These are phyloP conservation scores for Pachycephus smyrnensis DNA, from an alignment of 2,888 invertebrate genomes.

Conservation along the genomic window DNA sequence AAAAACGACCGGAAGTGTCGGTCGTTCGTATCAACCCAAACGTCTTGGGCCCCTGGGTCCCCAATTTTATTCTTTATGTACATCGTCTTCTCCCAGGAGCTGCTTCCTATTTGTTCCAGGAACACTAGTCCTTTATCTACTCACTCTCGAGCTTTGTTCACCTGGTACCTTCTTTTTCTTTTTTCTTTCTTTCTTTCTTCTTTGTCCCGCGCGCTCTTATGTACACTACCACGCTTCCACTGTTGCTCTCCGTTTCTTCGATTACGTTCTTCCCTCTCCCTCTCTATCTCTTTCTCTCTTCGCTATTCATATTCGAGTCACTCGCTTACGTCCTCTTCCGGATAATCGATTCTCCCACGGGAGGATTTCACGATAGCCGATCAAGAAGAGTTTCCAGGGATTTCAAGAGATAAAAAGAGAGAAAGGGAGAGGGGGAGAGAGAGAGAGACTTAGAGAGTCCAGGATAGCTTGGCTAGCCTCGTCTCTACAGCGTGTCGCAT, in stretches of 20 bases:
- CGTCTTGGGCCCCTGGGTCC: not conserved
- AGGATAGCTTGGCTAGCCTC: too few relatives aligned
- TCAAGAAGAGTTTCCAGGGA: too few relatives aligned
- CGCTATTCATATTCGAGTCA: not conserved
- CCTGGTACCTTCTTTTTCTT: not conserved
- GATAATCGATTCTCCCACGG: too few relatives aligned
- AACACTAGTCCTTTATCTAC: not conserved
- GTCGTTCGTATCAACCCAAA: not conserved
- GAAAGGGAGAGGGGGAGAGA: too few relatives aligned
- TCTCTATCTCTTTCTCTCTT: not conserved
- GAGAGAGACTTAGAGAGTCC: too few relatives aligned
- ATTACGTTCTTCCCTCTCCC: not conserved
- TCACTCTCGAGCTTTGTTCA: not conserved
- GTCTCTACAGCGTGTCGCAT: too few relatives aligned
- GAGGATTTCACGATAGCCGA: too few relatives aligned
- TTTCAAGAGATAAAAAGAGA: too few relatives aligned
- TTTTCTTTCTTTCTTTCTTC: not conserved
- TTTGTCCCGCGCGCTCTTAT: slow-evolving; percentile 1
- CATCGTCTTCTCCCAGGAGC: not conserved
- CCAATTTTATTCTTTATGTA: not conserved
- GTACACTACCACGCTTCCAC: not conserved
- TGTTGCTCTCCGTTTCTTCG: not conserved
- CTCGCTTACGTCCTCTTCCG: not conserved
- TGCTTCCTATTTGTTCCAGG: not conserved
- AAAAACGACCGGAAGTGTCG: not conserved